phyloP scores from a whole-genome alignment of 2,888 invertebrate genomes.

The Cataglyphis livida region DNA sequence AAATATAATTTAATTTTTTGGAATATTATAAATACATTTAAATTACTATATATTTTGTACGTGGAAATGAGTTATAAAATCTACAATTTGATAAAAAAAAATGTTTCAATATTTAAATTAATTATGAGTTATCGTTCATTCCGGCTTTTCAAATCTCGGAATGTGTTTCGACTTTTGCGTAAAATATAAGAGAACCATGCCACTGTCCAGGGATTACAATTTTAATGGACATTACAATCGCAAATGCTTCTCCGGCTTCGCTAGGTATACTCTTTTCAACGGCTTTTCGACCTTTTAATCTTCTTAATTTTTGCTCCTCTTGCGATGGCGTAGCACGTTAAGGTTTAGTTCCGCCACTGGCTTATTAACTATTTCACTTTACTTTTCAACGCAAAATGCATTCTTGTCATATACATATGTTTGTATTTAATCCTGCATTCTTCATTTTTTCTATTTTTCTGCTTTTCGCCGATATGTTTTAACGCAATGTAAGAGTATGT shows the following conservation, averaged over 20 bases:
- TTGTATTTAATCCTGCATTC: slow-evolving; percentile 42
- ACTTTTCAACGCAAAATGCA: slow-evolving; percentile 57
- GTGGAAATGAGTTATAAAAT: not conserved
- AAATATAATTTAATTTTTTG: slow-evolving; percentile 30
- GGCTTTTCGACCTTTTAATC: slow-evolving; percentile 56
- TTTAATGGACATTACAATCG: slow-evolving; percentile 56
- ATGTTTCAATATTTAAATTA: slow-evolving; percentile 24
- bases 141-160: slow-evolving; percentile 34
- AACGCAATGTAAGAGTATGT: slow-evolving; percentile 30
- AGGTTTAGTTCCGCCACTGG: slow-evolving; percentile 58
- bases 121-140: slow-evolving; percentile 9
- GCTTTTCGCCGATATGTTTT: slow-evolving; percentile 48
- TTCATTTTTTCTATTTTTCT: slow-evolving; percentile 7
- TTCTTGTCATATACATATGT: slow-evolving; percentile 34
- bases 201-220: slow-evolving; percentile 46
- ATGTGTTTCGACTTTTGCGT: slow-evolving; percentile 50
- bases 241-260: slow-evolving; percentile 52
- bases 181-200: slow-evolving; percentile 49
- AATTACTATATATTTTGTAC: slow-evolving; percentile 20
- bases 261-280: slow-evolving; percentile 52
- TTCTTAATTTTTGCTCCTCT: slow-evolving; percentile 56
- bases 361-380: slow-evolving; percentile 61
- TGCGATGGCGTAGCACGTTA: slow-evolving; percentile 46
- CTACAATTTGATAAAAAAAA: slow-evolving; percentile 2
- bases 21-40: slow-evolving; percentile 1